A percentile compares a stretch with the other conserved stretches of the same genome.
These are phyloP conservation scores for Petroica traversi DNA, from an alignment of 2,113 vertebrate species.

Conservation along the genomic window DNA sequence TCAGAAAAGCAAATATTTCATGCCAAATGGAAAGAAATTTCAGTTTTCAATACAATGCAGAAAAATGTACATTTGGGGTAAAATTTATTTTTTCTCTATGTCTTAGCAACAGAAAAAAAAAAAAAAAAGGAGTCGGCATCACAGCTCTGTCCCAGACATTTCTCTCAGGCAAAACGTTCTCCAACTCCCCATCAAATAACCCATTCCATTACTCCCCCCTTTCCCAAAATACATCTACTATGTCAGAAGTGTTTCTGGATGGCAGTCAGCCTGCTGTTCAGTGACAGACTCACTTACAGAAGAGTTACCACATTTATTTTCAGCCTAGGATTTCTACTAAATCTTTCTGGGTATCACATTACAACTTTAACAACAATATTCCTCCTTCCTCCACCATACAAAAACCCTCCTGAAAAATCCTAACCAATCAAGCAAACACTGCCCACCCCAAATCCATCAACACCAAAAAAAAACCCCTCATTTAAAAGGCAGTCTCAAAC, in stretches of 20 bases:
- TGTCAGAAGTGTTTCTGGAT: background rate
- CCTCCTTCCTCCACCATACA: rapidly evolving
- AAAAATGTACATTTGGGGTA: background rate
- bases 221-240: background rate
- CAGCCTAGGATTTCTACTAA: background rate
- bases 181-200: background rate
- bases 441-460: rapidly evolving
- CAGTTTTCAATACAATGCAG: background rate
- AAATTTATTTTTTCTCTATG: background rate
- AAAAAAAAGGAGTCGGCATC: background rate
- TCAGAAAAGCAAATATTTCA: slow-evolving; percentile 32
- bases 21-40: background rate
- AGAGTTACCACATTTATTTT: background rate
- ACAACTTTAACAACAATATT: background rate
- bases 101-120: background rate
- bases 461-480: background rate
- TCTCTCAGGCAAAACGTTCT: background rate
- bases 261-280: background rate
- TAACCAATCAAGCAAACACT: background rate
- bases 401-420: background rate
- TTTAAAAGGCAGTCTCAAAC: background rate
- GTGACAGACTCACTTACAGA: background rate
- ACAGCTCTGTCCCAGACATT: background rate
- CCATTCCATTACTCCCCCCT: background rate
- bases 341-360: background rate